Percentiles rank a stretch among this genome's conserved stretches.
phyloP scores from a whole-genome alignment of 2,888 invertebrate species.

The Dryocosmus kuriphilus region DNA sequence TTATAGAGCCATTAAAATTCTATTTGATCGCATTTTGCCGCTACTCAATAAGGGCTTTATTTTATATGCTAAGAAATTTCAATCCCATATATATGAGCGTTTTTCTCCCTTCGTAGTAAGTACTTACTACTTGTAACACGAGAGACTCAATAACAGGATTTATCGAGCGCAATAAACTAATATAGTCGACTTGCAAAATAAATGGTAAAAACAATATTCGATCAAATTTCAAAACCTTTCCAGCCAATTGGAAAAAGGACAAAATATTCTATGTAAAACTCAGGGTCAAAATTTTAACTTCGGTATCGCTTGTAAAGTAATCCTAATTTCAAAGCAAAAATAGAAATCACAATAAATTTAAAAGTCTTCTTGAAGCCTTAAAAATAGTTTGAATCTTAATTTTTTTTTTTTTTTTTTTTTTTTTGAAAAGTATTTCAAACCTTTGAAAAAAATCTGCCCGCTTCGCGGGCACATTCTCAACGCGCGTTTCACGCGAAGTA shows the following conservation, averaged over 20 bases:
- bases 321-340: no score
- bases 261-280: no score
- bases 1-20: neutral
- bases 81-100: neutral
- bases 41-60: neutral
- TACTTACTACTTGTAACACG: constrained; percentile 13
- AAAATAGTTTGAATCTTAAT: no score
- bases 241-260: neutral
- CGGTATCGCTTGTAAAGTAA: no score
- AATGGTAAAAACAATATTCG: neutral
- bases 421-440: no score
- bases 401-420: no score
- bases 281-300: no score
- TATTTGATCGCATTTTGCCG: neutral
- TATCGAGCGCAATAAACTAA: constrained; percentile 32
- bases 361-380: no score
- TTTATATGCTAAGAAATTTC: constrained; percentile 16
- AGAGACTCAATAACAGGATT: constrained; percentile 21
- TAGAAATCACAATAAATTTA: no score
- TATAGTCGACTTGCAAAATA: neutral
- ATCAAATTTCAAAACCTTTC: neutral
- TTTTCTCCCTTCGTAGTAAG: constrained; percentile 19
- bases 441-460: no score
- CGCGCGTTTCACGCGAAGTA: no score
- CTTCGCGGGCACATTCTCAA: no score